Conservation (phyloP, 2,888 invertebrate genomes). For the Apantesis nais region DNA sequence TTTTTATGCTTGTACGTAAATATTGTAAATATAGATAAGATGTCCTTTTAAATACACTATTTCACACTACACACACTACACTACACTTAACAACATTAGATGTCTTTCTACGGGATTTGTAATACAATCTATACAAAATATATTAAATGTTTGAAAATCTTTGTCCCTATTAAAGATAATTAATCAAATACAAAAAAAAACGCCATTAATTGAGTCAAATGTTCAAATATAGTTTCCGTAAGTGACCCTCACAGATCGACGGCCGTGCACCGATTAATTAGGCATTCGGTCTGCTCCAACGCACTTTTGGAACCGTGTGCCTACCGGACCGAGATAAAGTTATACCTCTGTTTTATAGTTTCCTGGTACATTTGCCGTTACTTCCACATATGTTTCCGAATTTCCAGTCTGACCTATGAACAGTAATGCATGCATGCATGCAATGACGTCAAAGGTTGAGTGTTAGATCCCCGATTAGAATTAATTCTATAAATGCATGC, state of each 20-base stretch:
- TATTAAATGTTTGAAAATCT: too few species aligned
- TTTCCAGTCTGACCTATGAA: background rate
- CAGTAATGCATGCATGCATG: too few species aligned
- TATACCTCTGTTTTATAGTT: constrained; percentile 52
- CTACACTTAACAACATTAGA: too few species aligned
- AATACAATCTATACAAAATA: too few species aligned
- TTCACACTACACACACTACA: too few species aligned
- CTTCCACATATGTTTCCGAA: constrained; percentile 15
- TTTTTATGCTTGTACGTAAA: too few species aligned
- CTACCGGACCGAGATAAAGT: constrained; percentile 58
- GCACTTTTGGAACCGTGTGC: constrained; percentile 49
- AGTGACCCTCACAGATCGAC: constrained; percentile 34
- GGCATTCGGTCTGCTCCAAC: constrained; percentile 53
- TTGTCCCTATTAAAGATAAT: background rate
- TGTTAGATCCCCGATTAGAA: background rate
- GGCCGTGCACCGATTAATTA: constrained; percentile 47
- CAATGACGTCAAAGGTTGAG: background rate
- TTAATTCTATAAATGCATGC: background rate
- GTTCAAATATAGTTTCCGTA: constrained; percentile 33
- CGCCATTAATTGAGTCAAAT: background rate
- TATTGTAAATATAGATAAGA: too few species aligned
- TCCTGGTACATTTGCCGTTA: constrained; percentile 47
- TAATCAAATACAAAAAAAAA: background rate
- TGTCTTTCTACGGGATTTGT: too few species aligned
- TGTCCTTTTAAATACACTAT: too few species aligned